phyloP scores from a whole-genome alignment of 2,888 invertebrate species.

The Spilosoma lubricipeda region DNA sequence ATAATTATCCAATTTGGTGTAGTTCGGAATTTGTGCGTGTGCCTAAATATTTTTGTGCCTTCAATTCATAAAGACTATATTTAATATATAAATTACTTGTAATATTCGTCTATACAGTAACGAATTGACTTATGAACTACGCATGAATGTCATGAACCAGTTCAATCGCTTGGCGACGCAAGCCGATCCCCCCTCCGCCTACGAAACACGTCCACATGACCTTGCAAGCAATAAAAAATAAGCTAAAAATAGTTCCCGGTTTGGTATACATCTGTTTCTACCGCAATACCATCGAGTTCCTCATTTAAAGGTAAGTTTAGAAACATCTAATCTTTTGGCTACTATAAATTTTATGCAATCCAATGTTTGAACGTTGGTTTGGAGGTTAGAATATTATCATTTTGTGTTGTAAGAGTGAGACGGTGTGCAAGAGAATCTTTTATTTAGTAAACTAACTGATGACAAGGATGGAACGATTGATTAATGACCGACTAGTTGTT shows the following conservation, averaged over 20 bases:
- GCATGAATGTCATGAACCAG: neutral
- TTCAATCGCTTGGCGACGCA: neutral
- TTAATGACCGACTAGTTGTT: constrained; percentile 43
- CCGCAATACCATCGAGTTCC: constrained; percentile 36
- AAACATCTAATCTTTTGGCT: constrained; percentile 15
- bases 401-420: neutral
- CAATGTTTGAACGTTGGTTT: neutral
- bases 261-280: constrained; percentile 37
- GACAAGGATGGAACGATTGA: constrained; percentile 42
- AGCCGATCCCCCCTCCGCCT: neutral
- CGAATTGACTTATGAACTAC: neutral
- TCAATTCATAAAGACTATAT: too few relatives aligned
- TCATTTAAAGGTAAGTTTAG: constrained; percentile 48
- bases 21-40: too few relatives aligned
- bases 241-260: constrained; percentile 59
- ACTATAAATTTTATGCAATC: neutral
- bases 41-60: too few relatives aligned
- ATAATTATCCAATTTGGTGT: too few relatives aligned
- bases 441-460: constrained; percentile 26
- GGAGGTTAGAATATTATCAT: constrained; percentile 7
- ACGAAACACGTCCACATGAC: constrained; percentile 32
- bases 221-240: constrained; percentile 57
- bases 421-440: neutral
- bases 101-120: neutral
- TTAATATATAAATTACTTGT: too few relatives aligned